These are phyloP conservation scores for Gila robusta DNA, from an alignment of 2,797 vertebrate genomes.

Conservation along the genomic window DNA sequence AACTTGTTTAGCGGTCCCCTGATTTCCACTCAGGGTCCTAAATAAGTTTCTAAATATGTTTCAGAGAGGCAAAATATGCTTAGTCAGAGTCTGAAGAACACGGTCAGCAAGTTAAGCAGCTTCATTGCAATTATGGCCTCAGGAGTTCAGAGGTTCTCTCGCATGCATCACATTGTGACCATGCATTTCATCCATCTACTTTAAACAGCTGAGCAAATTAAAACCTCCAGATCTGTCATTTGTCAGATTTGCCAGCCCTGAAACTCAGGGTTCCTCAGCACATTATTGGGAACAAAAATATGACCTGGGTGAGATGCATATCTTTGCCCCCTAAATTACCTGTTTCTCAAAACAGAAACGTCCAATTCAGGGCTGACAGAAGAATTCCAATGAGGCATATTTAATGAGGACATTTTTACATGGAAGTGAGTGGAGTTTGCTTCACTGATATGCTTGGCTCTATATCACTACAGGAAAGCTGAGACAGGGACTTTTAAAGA, in stretches of 20 bases:
- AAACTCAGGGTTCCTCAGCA: not conserved
- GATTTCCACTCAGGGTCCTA: constrained; percentile 4
- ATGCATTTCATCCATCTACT: constrained; percentile 11
- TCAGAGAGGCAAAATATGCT: not conserved
- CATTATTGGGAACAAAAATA: not conserved
- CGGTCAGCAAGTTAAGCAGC: constrained; percentile 26
- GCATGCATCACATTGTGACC: not conserved
- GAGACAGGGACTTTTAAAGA: not conserved
- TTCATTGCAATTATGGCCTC: constrained; percentile 33
- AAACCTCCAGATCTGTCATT: not conserved
- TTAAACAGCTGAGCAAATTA: constrained; percentile 14
- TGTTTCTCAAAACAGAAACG: constrained; percentile 8
- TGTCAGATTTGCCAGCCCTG: not conserved
- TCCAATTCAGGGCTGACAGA: constrained; percentile 2
- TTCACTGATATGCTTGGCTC: not conserved
- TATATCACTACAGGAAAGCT: not conserved
- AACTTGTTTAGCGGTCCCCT: constrained; percentile 27
- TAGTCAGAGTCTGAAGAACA: constrained; percentile 11
- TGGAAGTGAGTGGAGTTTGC: not conserved
- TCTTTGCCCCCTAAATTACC: not conserved
- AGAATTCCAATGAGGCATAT: constrained; percentile 6
- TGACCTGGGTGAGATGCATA: not conserved
- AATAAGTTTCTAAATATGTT: constrained; percentile 5
- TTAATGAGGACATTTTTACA: constrained; percentile 34
- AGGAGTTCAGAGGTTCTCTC: constrained; percentile 24